Conservation (phyloP, 2,113 vertebrate species). For the Mellivora capensis region DNA sequence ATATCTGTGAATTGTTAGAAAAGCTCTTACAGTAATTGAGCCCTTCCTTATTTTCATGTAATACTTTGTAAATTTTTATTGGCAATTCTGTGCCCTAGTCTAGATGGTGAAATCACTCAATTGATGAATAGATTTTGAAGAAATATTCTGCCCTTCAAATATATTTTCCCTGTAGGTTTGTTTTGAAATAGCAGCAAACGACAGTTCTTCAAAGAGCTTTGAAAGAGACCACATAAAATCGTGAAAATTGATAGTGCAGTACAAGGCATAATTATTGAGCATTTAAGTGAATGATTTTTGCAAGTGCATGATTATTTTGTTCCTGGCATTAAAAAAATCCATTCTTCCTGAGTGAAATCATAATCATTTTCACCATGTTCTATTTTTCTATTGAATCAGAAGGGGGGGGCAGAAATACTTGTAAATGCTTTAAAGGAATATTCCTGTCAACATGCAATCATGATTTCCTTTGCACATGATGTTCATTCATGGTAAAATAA, state of each 20-base stretch:
- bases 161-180: neutral
- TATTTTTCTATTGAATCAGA: constrained; percentile 40
- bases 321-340: neutral
- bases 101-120: neutral
- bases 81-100: neutral
- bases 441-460: neutral
- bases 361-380: neutral
- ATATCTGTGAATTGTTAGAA: neutral
- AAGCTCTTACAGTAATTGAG: neutral
- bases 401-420: neutral
- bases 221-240: neutral
- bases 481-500: constrained; percentile 42
- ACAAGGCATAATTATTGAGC: neutral
- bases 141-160: neutral
- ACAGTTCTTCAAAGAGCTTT: neutral
- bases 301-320: constrained; percentile 19
- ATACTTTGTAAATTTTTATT: neutral
- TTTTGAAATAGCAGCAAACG: neutral
- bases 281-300: neutral
- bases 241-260: neutral
- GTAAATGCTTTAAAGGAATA: neutral
- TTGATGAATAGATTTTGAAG: neutral
- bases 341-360: constrained; percentile 10
- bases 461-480: neutral
- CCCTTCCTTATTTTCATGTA: neutral